A percentile compares a stretch with the other conserved stretches of the same genome.
Evolutionary conservation across 2,888 invertebrate species (phyloP).

Genomic region (Crossocerus cetratus): DNA sequence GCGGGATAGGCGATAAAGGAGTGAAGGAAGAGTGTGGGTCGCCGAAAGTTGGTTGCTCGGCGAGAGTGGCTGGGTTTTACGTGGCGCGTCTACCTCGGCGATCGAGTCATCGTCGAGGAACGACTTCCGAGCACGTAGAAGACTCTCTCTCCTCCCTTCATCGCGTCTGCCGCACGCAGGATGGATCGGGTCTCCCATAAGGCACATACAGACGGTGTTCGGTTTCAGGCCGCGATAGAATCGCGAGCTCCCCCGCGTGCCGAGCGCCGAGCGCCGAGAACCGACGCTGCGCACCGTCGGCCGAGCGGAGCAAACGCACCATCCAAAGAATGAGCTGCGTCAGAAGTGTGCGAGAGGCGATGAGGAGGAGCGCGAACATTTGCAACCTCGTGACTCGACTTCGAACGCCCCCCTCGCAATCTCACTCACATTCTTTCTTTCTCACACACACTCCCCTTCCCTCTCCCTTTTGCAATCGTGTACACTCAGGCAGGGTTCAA

Average conservation of each 20-base stretch:
- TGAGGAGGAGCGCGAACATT: slow-evolving; percentile 16
- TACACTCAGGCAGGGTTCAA: too few species aligned
- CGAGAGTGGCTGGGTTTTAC: slow-evolving; percentile 14
- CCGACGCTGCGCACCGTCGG: slow-evolving; percentile 8
- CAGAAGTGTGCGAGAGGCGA: slow-evolving; percentile 22
- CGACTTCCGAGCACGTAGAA: slow-evolving; percentile 48
- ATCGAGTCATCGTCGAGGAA: slow-evolving; percentile 53
- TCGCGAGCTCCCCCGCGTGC: slow-evolving; percentile 14
- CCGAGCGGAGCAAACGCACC: neutral
- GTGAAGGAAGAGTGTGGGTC: too few species aligned
- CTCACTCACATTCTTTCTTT: too few species aligned
- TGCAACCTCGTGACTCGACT: slow-evolving; percentile 37
- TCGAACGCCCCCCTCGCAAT: slow-evolving; percentile 8
- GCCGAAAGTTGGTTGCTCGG: slow-evolving; percentile 4
- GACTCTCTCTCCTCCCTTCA: slow-evolving; percentile 16
- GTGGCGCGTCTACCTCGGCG: slow-evolving; percentile 29
- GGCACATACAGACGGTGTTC: slow-evolving; percentile 34
- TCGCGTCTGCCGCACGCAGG: slow-evolving; percentile 5
- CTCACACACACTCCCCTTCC: too few species aligned
- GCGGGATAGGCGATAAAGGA: too few species aligned
- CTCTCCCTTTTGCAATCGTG: too few species aligned
- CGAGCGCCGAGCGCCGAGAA: slow-evolving; percentile 3
- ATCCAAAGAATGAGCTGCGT: slow-evolving; percentile 35
- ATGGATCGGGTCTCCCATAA: neutral
- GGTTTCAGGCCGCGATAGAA: slow-evolving; percentile 56